A percentile compares a stretch with the other conserved stretches of the same genome.
phyloP scores from a whole-genome alignment of 2,888 invertebrate genomes.

The Sminthurides aquaticus region DNA sequence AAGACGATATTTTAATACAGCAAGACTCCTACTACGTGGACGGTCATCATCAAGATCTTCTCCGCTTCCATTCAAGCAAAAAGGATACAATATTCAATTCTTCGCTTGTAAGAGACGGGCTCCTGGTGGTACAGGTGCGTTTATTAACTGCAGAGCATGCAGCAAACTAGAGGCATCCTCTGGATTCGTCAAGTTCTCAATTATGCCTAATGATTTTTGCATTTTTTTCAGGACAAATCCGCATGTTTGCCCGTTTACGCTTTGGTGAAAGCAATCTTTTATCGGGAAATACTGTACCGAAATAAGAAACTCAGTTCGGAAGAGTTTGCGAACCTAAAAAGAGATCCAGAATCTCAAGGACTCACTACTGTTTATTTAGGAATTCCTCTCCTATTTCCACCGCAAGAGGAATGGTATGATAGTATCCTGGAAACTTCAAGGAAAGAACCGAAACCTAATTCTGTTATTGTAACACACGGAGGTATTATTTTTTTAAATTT shows the following conservation, averaged over 20 bases:
- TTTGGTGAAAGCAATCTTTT: conserved; percentile 34
- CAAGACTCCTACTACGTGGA: conserved; percentile 30
- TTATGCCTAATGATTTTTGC: too few species aligned
- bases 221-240: conserved; percentile 39
- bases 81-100: conserved; percentile 9
- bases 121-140: conserved; percentile 19
- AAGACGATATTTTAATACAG: conserved; percentile 38
- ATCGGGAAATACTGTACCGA: conserved; percentile 28
- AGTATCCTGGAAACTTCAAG: conserved; percentile 27
- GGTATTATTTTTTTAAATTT: conserved; percentile 15
- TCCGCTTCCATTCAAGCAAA: conserved; percentile 36
- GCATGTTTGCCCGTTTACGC: conserved; percentile 34
- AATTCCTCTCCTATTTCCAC: conserved; percentile 16
- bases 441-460: conserved; percentile 26
- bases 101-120: conserved; percentile 16
- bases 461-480: conserved; percentile 32
- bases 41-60: conserved; percentile 26
- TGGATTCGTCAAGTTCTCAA: too few species aligned
- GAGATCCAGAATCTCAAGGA: background rate
- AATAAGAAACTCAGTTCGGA: conserved; percentile 12
- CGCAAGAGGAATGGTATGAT: conserved; percentile 28
- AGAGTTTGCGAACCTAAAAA: background rate
- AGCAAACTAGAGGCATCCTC: too few species aligned
- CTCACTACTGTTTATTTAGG: conserved; percentile 1
- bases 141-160: too few species aligned